These are phyloP conservation scores for Fistularia tabacaria DNA, from an alignment of 2,797 vertebrate genomes.

Conservation along the genomic window DNA sequence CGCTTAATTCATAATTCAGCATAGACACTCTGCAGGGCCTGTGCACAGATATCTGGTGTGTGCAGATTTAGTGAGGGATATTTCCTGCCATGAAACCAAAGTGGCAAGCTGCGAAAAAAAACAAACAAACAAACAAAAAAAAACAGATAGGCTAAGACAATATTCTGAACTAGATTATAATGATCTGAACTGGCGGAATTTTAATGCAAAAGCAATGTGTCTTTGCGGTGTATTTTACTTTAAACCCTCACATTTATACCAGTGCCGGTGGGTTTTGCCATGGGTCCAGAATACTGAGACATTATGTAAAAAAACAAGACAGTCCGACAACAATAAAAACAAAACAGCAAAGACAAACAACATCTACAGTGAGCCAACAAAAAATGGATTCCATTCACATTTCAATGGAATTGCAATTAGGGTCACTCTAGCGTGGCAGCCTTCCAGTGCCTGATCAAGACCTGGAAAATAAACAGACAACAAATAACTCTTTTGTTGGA, in stretches of 20 bases:
- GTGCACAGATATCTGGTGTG: constrained; percentile 15
- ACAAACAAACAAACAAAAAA: constrained; percentile 13
- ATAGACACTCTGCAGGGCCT: constrained; percentile 11
- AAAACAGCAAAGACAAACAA: constrained; percentile 37
- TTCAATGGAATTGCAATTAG: constrained; percentile 65
- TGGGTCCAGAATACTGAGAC: constrained; percentile 39
- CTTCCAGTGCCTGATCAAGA: constrained; percentile 68
- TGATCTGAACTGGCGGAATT: constrained; percentile 24
- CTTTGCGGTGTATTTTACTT: constrained; percentile 17
- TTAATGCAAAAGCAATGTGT: constrained; percentile 16
- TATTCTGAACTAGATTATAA: constrained; percentile 7
- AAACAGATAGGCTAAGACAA: constrained; percentile 27
- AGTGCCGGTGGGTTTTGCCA: constrained; percentile 47
- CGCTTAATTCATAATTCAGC: constrained; percentile 48
- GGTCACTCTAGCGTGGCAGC: constrained; percentile 37
- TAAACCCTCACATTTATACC: constrained; percentile 25
- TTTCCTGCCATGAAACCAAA: background rate
- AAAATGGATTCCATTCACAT: constrained; percentile 73
- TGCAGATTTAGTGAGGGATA: constrained; percentile 21
- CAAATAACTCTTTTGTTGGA: constrained; percentile 22
- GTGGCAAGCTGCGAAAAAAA: constrained; percentile 8
- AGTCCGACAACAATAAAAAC: background rate
- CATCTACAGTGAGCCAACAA: constrained; percentile 45
- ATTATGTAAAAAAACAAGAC: constrained; percentile 24
- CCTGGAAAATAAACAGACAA: constrained; percentile 56